Percentiles rank a stretch among this genome's conserved stretches.
These are phyloP conservation scores for Lanistes nyassanus DNA, from an alignment of 1,140 invertebrate genomes.

Conservation along the genomic window DNA sequence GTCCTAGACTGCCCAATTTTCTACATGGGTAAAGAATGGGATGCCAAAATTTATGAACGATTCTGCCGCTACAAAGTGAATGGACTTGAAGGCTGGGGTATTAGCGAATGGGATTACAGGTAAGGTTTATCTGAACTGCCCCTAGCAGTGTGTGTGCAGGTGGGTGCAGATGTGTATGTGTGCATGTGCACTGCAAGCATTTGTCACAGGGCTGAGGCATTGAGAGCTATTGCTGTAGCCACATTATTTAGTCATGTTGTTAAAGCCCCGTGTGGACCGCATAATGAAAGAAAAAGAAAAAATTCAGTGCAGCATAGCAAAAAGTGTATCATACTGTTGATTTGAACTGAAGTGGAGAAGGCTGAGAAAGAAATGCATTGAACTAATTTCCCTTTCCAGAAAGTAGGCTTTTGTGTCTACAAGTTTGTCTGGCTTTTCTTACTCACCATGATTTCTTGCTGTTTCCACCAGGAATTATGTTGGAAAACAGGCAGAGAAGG, in stretches of 20 bases:
- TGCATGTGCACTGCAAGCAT: neutral
- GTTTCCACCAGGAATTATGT: conserved; percentile 26
- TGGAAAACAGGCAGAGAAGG: conserved; percentile 31
- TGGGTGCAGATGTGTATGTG: conserved; percentile 1
- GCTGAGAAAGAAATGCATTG: too few species aligned
- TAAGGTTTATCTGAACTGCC: conserved; percentile 11
- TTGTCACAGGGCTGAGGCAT: too few species aligned
- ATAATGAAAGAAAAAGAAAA: too few species aligned
- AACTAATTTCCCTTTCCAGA: neutral
- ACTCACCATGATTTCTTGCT: neutral
- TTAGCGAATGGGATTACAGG: conserved; percentile 78
- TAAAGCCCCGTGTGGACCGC: too few species aligned
- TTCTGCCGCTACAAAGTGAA: conserved; percentile 75
- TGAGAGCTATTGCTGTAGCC: too few species aligned
- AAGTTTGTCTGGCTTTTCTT: neutral
- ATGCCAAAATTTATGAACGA: conserved; percentile 76
- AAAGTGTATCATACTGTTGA: too few species aligned
- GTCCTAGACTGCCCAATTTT: conserved; percentile 73
- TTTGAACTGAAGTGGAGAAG: too few species aligned
- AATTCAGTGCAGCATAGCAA: too few species aligned
- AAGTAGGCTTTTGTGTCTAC: neutral
- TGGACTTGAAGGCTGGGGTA: conserved; percentile 74
- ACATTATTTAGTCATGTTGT: too few species aligned
- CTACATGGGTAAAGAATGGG: conserved; percentile 76
- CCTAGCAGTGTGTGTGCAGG: neutral